phyloP scores from a whole-genome alignment of 1,140 invertebrate genomes.

The Euwallacea similis region DNA sequence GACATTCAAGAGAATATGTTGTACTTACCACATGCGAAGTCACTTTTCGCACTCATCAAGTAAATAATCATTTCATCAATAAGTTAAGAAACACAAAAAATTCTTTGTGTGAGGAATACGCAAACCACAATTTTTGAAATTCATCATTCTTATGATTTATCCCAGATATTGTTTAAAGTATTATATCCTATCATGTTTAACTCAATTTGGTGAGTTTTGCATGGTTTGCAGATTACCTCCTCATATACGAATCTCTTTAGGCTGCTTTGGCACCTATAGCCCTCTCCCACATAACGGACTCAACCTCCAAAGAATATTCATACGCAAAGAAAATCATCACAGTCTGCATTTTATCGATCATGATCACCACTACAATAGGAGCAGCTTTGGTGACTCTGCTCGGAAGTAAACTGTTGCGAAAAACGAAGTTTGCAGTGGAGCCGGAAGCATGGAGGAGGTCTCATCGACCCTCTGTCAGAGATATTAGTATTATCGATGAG shows the following conservation, averaged over 20 bases:
- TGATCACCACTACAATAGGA: conserved; percentile 88
- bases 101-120: too few relatives aligned
- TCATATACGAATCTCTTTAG: conserved; percentile 53
- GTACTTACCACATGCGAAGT: too few relatives aligned
- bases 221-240: too few relatives aligned
- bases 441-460: conserved; percentile 70
- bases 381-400: conserved; percentile 81
- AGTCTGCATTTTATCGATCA: conserved; percentile 83
- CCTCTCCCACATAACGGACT: conserved; percentile 66
- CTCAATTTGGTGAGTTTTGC: too few relatives aligned
- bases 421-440: conserved; percentile 63
- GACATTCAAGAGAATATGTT: too few relatives aligned
- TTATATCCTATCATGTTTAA: too few relatives aligned
- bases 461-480: conserved; percentile 75
- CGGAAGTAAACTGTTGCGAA: conserved; percentile 75
- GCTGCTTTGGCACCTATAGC: conserved; percentile 80
- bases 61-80: too few relatives aligned
- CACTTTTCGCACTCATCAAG: too few relatives aligned
- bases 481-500: conserved; percentile 80
- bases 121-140: too few relatives aligned
- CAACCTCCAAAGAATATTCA: conserved; percentile 54
- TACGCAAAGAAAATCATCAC: conserved; percentile 68
- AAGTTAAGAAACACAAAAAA: too few relatives aligned
- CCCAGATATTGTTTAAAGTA: too few relatives aligned
- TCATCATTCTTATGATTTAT: too few relatives aligned